Conservation (phyloP, 2,113 vertebrate species). For the Heloderma charlesbogerti region DNA sequence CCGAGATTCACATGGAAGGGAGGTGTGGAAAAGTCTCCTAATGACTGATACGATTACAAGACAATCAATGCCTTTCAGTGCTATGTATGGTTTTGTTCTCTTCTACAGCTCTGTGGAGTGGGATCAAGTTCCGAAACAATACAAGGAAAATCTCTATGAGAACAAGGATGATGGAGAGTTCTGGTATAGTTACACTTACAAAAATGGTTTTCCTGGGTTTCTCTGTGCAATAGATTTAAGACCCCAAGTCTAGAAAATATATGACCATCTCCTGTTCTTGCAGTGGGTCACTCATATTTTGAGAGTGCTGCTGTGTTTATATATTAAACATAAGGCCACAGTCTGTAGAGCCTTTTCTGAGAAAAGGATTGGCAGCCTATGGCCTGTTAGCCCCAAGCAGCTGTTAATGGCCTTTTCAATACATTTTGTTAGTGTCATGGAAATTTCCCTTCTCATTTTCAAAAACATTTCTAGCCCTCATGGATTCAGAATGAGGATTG, state of each 20-base stretch:
- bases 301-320: background rate
- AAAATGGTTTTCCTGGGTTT: slow-evolving; percentile 20
- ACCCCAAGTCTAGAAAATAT: background rate
- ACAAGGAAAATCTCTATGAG: slow-evolving; percentile 57
- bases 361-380: background rate
- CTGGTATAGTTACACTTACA: slow-evolving; percentile 72
- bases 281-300: background rate
- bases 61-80: slow-evolving; percentile 2
- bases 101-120: slow-evolving; percentile 74
- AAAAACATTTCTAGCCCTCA: background rate
- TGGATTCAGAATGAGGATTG: background rate
- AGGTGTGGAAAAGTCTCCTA: background rate
- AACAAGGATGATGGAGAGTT: slow-evolving; percentile 79
- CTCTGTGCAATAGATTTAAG: rapidly evolving
- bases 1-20: background rate
- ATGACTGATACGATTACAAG: background rate
- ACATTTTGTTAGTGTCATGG: background rate
- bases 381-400: background rate
- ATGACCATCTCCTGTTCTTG: background rate
- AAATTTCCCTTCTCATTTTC: background rate
- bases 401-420: background rate
- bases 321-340: background rate
- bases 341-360: background rate
- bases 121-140: slow-evolving; percentile 45
- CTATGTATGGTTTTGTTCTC: slow-evolving; percentile 20